Conservation (phyloP, 92 coral and sea anemone genomes). For the Epizoanthus scotinus region DNA sequence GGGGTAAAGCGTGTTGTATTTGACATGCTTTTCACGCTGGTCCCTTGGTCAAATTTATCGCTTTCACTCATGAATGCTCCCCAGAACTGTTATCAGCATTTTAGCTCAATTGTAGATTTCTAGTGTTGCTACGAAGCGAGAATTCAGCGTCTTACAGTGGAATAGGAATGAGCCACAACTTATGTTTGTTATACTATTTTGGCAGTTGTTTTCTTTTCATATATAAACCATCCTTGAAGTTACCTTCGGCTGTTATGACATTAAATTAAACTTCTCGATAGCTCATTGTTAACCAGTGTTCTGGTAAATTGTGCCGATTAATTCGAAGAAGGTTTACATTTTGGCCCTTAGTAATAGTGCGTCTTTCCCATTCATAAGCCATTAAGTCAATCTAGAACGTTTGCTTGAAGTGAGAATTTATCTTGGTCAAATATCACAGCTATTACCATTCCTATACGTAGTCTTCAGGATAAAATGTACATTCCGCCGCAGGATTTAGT, state of each 20-base stretch:
- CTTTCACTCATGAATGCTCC: constrained; percentile 23
- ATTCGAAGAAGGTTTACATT: constrained; percentile 37
- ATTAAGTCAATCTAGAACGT: constrained; percentile 58
- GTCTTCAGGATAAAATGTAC: constrained; percentile 50
- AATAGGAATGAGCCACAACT: constrained; percentile 23
- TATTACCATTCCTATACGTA: constrained; percentile 41
- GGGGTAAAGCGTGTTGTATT: constrained; percentile 22
- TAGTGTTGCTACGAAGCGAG: background rate
- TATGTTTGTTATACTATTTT: constrained; percentile 48
- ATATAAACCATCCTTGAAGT: constrained; percentile 72
- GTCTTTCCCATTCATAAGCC: constrained; percentile 37
- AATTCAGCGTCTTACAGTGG: constrained; percentile 23
- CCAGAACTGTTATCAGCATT: constrained; percentile 6
- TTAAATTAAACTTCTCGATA: constrained; percentile 79
- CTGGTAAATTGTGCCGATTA: constrained; percentile 72
- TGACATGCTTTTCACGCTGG: background rate
- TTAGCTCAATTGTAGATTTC: background rate
- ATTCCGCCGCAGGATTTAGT: constrained; percentile 67
- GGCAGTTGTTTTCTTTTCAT: constrained; percentile 54
- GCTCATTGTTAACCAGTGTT: constrained; percentile 71
- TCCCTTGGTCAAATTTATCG: constrained; percentile 19
- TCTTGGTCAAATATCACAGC: constrained; percentile 53
- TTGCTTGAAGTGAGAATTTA: constrained; percentile 25
- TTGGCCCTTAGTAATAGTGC: constrained; percentile 39
- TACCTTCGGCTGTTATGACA: constrained; percentile 76